phyloP scores from a whole-genome alignment of 2,797 vertebrate genomes.

The Hydrolagus colliei region DNA sequence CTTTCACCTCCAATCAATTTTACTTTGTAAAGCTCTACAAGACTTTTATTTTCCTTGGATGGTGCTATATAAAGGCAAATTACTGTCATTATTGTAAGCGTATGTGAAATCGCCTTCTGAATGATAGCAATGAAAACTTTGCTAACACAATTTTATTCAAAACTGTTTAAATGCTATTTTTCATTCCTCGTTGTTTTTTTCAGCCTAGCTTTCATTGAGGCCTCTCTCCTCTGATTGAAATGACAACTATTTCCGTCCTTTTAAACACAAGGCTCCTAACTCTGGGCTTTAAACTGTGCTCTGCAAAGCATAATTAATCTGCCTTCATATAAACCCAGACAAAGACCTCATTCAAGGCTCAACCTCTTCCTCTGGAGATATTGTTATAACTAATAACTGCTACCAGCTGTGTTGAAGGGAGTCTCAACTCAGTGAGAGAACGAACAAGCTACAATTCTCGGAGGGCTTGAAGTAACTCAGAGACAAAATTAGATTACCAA shows the following conservation, averaged over 20 bases:
- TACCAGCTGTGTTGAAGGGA: slow-evolving; percentile 82
- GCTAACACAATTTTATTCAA: slow-evolving; percentile 50
- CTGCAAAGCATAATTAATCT: slow-evolving; percentile 89
- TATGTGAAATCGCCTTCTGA: slow-evolving; percentile 51
- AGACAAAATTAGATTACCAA: slow-evolving; percentile 70
- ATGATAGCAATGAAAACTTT: slow-evolving; percentile 52
- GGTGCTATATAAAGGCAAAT: too few relatives aligned
- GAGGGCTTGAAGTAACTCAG: slow-evolving; percentile 60
- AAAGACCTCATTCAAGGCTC: slow-evolving; percentile 82
- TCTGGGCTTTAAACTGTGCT: slow-evolving; percentile 65
- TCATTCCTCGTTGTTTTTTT: slow-evolving; percentile 55
- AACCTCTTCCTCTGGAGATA: slow-evolving; percentile 70
- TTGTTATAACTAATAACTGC: slow-evolving; percentile 81
- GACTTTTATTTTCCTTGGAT: too few relatives aligned
- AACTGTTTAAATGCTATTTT: slow-evolving; percentile 58
- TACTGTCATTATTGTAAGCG: slow-evolving; percentile 40
- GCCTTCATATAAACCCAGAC: slow-evolving; percentile 80
- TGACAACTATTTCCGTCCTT: slow-evolving; percentile 56
- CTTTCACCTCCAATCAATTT: too few relatives aligned
- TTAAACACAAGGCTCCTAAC: slow-evolving; percentile 56
- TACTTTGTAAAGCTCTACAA: too few relatives aligned
- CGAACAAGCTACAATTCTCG: slow-evolving; percentile 55
- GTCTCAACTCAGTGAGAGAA: slow-evolving; percentile 68
- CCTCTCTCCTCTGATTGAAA: slow-evolving; percentile 51
- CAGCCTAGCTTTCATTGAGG: slow-evolving; percentile 51